Evolutionary conservation across 1,140 invertebrate species (phyloP).

Genomic region (Theocolax elegans): DNA sequence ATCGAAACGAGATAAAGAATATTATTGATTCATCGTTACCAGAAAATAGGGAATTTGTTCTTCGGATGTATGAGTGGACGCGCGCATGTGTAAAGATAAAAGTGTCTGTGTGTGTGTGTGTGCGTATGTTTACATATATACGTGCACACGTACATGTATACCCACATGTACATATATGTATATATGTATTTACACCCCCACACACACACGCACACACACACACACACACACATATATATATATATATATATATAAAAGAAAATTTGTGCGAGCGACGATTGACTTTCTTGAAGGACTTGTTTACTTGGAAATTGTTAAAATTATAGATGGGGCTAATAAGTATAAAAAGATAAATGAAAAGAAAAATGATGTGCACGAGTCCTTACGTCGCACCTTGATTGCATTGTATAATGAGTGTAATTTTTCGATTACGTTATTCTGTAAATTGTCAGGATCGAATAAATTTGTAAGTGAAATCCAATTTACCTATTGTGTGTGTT

Average conservation of each 20-base stretch:
- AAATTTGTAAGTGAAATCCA: slow-evolving; percentile 42
- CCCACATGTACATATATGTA: no score
- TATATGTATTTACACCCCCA: no score
- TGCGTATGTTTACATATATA: no score
- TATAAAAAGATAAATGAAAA: neutral
- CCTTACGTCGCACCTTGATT: slow-evolving; percentile 30
- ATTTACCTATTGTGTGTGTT: slow-evolving; percentile 34
- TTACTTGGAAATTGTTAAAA: slow-evolving; percentile 18
- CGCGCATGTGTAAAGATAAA: slow-evolving; percentile 15
- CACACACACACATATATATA: no score
- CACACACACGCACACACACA: no score
- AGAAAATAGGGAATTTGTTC: slow-evolving; percentile 33
- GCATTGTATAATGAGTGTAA: slow-evolving; percentile 37
- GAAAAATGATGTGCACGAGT: neutral
- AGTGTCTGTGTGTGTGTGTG: slow-evolving; percentile 13
- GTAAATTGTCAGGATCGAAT: slow-evolving; percentile 41
- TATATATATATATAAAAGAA: no score
- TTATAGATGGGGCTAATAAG: neutral
- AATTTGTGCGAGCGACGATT: neutral
- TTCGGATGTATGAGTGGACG: slow-evolving; percentile 28
- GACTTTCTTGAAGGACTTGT: slow-evolving; percentile 5
- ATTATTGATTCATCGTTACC: slow-evolving; percentile 27
- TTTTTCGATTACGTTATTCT: slow-evolving; percentile 40
- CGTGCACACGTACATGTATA: no score
- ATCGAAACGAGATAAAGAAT: neutral